phyloP scores from a whole-genome alignment of 2,797 vertebrate genomes.

The Catamblyrhynchus diadema region DNA sequence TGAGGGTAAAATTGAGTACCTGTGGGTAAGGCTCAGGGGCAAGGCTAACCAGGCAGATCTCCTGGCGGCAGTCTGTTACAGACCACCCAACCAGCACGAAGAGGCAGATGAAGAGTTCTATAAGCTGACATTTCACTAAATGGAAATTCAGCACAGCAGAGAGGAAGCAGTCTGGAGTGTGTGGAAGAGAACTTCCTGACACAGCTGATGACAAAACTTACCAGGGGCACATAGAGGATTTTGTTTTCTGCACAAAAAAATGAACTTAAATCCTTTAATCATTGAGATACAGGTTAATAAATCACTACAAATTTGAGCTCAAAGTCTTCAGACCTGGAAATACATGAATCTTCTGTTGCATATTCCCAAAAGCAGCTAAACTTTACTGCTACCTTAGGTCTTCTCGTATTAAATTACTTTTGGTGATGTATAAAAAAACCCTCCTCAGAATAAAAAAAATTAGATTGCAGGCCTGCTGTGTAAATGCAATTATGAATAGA shows the following conservation, averaged over 20 bases:
- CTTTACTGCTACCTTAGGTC: neutral
- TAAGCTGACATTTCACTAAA: neutral
- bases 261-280: neutral
- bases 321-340: neutral
- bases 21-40: too few species aligned
- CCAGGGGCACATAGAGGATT: too few species aligned
- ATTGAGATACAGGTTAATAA: neutral
- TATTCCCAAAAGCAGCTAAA: neutral
- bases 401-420: neutral
- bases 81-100: neutral
- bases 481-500: slow-evolving; percentile 7
- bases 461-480: neutral
- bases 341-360: neutral
- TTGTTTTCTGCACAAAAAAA: neutral
- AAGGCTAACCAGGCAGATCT: neutral
- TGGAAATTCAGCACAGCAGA: neutral
- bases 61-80: neutral
- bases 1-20: too few species aligned
- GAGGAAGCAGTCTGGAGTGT: neutral
- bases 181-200: neutral
- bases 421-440: neutral
- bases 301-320: neutral
- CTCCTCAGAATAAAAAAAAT: neutral
- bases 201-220: neutral
- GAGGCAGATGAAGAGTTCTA: neutral